Conservation (phyloP, 2,888 invertebrate species). For the Thereva nobilitata region DNA sequence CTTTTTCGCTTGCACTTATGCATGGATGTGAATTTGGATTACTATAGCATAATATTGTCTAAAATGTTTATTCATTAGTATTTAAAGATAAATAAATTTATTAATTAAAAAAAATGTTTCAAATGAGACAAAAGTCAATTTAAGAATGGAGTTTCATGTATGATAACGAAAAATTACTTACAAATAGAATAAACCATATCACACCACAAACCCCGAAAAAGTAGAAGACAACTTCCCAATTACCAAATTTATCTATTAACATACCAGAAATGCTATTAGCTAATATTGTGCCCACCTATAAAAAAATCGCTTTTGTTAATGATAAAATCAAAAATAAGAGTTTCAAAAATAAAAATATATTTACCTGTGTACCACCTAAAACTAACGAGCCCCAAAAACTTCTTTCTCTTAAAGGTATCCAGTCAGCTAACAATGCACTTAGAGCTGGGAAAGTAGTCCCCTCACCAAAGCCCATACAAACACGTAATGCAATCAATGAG, state of each 20-base stretch:
- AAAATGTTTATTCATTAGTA: constrained; percentile 40
- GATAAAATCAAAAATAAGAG: too few species aligned
- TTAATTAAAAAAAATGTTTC: too few species aligned
- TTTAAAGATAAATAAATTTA: too few species aligned
- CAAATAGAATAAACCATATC: constrained; percentile 73
- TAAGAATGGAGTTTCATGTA: too few species aligned
- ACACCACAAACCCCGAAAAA: constrained; percentile 75
- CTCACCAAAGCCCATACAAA: constrained; percentile 83
- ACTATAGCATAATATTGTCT: constrained; percentile 67
- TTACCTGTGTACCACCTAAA: constrained; percentile 77
- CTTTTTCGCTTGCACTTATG: constrained; percentile 71
- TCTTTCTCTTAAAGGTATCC: constrained; percentile 79
- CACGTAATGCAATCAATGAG: constrained; percentile 72
- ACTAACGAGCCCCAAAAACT: constrained; percentile 78
- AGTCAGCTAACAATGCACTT: constrained; percentile 77
- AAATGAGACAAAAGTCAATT: too few species aligned
- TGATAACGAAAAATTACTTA: constrained; percentile 52
- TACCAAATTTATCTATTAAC: constrained; percentile 66
- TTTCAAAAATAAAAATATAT: constrained; percentile 52
- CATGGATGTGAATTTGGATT: constrained; percentile 75
- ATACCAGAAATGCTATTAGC: constrained; percentile 70
- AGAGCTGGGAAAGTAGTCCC: constrained; percentile 85
- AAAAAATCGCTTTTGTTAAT: too few species aligned
- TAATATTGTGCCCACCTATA: constrained; percentile 61
- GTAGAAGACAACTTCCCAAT: constrained; percentile 81